A percentile compares a stretch with the other conserved stretches of the same genome.
Conservation (phyloP, 64 coral and sea anemone species). For the Porites australiensis region DNA sequence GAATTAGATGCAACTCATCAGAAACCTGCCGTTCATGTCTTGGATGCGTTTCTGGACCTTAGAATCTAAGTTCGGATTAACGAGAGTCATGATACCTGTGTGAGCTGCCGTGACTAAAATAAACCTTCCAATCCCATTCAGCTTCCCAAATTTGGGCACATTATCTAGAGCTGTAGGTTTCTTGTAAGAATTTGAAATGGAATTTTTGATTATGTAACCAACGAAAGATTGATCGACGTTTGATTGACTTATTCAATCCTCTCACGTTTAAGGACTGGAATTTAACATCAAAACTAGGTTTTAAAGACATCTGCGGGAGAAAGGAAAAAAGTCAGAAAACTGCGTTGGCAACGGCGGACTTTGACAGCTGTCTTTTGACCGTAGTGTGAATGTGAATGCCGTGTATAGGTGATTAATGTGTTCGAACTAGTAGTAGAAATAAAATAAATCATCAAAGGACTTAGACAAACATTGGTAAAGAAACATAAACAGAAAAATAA, state of each 20-base stretch:
- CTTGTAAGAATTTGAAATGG: conserved; percentile 40
- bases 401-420: neutral
- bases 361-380: too few species aligned
- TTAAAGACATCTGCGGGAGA: too few species aligned
- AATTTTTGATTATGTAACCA: conserved; percentile 33
- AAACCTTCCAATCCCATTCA: conserved; percentile 51
- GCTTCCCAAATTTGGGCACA: conserved; percentile 13
- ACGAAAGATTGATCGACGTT: neutral
- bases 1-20: neutral
- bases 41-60: too few species aligned
- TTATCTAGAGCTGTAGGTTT: conserved; percentile 19
- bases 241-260: too few species aligned
- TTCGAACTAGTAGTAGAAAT: neutral
- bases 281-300: too few species aligned
- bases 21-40: too few species aligned
- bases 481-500: neutral
- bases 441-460: conserved; percentile 4
- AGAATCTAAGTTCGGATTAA: too few species aligned
- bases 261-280: too few species aligned
- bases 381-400: too few species aligned
- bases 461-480: neutral
- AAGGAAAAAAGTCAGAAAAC: too few species aligned
- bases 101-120: conserved; percentile 29
- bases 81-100: too few species aligned
- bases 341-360: too few species aligned